Conservation (phyloP, 2,888 invertebrate genomes). For the Phanerotoma sp. region DNA sequence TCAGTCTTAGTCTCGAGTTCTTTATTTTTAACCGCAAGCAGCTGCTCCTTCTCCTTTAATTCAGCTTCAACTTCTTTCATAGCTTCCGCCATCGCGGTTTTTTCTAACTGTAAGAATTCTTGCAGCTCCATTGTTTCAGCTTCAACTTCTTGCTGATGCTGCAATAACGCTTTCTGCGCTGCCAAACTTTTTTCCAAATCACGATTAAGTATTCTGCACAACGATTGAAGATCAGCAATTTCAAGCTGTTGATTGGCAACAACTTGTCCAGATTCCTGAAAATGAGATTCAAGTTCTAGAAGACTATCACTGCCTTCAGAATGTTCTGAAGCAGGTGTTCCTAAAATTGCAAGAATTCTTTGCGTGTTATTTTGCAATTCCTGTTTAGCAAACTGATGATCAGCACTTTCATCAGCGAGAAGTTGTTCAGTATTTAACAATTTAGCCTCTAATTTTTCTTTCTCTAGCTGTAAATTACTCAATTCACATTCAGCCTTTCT, state of each 20-base stretch:
- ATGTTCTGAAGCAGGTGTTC: constrained; percentile 53
- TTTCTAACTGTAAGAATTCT: constrained; percentile 86
- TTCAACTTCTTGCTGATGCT: constrained; percentile 77
- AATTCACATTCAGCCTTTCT: constrained; percentile 61
- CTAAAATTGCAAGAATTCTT: constrained; percentile 66
- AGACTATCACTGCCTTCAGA: constrained; percentile 70
- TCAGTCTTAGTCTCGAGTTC: constrained; percentile 68
- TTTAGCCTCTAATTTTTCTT: constrained; percentile 64
- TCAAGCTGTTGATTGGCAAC: constrained; percentile 75
- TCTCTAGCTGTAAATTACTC: constrained; percentile 49
- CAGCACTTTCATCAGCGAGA: constrained; percentile 70
- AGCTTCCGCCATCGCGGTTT: constrained; percentile 76
- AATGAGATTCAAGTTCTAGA: constrained; percentile 73
- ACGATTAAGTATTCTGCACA: constrained; percentile 71
- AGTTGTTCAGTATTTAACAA: constrained; percentile 63
- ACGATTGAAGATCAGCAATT: constrained; percentile 69
- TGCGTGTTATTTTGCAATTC: constrained; percentile 76
- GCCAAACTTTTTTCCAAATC: constrained; percentile 71
- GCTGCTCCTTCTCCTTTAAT: constrained; percentile 55
- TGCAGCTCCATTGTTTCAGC: constrained; percentile 80
- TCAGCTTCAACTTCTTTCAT: constrained; percentile 76
- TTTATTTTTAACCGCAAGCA: constrained; percentile 59
- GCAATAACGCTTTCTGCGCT: constrained; percentile 68
- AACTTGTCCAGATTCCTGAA: constrained; percentile 73
- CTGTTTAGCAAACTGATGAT: constrained; percentile 72